Base-by-base conservation (phyloP, 2,113 vertebrate genomes). In the western clawed frog (Xenopus tropicalis) region DNA sequence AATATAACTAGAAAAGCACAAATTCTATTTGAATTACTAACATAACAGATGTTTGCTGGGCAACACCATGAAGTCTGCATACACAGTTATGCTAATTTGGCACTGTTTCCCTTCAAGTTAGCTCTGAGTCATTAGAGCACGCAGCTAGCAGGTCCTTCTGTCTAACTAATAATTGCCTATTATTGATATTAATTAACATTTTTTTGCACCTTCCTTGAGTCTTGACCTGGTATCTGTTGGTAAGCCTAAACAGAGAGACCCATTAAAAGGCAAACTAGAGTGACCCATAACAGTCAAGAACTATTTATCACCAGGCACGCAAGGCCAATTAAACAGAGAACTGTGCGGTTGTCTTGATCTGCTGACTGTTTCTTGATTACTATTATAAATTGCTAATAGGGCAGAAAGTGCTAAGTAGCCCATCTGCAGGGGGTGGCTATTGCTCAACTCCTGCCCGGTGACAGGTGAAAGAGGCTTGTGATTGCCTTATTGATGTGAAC, bases 141-240 rank as follows among this genome's bases (percentile, higher is more conserved):
- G 80, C 93, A 93, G 92, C 91, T 95, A 95, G 93, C 94, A 90
- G 93, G 96, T 98, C 94, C 93, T 93, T 97, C 96, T 98, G 96
- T 98, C 96, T 98, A 95, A 95, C 95, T 96, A 98, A 98, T 98
- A 99, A 99, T 98, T 96, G 95, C 93, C 94, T 93, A 98, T 99
- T 98, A 99, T 98, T 98, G 97, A 98, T 98, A 99, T 98, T 98
- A 99, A 98, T 99, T 99, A 98, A 96, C 95, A 95, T 96, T 98
- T 94, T 59, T 98, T 94, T 93, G 92, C 94, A 95, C 96, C 91
- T 95, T 91, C 87, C 91, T 88, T 95, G 82, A 3, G 86, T 94
- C 92, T 88, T 98, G 96, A 98, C 96, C 96, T 84, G 83, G 86
- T 96, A 94, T 96, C 93, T 94, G 94, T 94, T 96, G 91, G 95